A percentile compares a stretch with the other conserved stretches of the same genome.
phyloP scores from a whole-genome alignment of 2,888 invertebrate species.

The Hipparchia sbordonii region DNA sequence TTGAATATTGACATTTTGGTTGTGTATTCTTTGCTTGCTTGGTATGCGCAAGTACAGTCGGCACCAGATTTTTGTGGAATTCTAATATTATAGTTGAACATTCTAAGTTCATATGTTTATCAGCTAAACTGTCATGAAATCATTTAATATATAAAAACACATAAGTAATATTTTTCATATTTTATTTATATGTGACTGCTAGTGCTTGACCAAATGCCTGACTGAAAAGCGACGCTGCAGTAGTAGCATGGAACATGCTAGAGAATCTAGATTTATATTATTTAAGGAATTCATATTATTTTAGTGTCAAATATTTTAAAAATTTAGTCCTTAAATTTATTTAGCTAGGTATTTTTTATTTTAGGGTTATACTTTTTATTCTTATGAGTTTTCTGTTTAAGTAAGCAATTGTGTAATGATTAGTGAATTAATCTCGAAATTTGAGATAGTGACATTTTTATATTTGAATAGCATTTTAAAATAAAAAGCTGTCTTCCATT shows the following conservation, averaged over 20 bases:
- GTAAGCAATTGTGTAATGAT: conserved; percentile 4
- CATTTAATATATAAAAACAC: not conserved
- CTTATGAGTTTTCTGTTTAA: conserved; percentile 1
- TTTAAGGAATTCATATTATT: not conserved
- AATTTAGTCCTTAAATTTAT: not conserved
- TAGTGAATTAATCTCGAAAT: not conserved
- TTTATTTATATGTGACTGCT: conserved; percentile 7
- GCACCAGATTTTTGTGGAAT: not conserved
- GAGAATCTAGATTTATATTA: not conserved
- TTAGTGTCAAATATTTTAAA: not conserved
- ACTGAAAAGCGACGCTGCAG: conserved; percentile 9
- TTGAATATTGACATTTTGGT: conserved; percentile 64
- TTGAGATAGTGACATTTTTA: conserved; percentile 9
- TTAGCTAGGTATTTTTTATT: not conserved
- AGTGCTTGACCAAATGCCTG: conserved; percentile 14
- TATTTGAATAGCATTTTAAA: conserved; percentile 6
- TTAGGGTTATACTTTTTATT: not conserved
- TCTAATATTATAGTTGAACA: not conserved
- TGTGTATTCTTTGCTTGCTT: conserved; percentile 38
- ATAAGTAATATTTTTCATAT: conserved; percentile 2
- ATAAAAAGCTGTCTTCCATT: conserved; percentile 18
- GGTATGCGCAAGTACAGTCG: not conserved
- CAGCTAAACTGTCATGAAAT: not conserved
- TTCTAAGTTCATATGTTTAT: not conserved
- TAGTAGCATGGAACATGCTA: conserved; percentile 1